Base-by-base conservation (phyloP, 2,113 vertebrate species). In the Apus apus region DNA sequence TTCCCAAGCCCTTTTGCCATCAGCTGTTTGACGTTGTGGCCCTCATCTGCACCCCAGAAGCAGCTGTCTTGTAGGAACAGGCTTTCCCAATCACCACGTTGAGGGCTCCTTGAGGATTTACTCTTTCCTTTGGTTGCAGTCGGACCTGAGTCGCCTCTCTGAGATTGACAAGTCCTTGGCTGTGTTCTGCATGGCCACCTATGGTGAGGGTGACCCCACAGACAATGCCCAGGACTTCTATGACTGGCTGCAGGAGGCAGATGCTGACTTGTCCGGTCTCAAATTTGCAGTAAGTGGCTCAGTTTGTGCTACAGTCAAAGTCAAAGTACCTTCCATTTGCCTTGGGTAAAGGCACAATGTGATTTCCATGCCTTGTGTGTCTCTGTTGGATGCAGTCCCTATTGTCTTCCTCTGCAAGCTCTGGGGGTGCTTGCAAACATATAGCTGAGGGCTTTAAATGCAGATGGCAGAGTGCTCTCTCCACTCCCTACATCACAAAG, bases 141-240 rank as follows among this genome's bases (percentile, higher is more conserved):
- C 98, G 1, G 99, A 99, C 96, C 97, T 99, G 93, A 97, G 98
- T 51, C 98, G 98, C 82, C 97, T 99, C 67, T 94, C 98, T 0
- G 99, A 99, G 96, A 99, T 99, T 0, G 94, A 98, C 38, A 99
- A 99, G 94, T 98, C 99, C 7, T 97, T 99, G 48, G 99, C 98
- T 3, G 98, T 99, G 74, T 99, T 99, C 98, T 99, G 99, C 96
- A 98, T 99, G 99, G 99, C 99, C 90, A 99, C 99, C 0, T 99
- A 99, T 0, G 99, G 99, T 0, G 99, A 99, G 86, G 99, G 99
- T 4, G 99, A 99, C 96, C 99, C 99, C 32, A 99, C 99, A 0
- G 99, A 99, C 91, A 99, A 99, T 0, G 99, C 99, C 58, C 99
- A 99, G 93, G 99, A 99, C 96, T 99, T 99, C 97, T 99, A 99